Evolutionary conservation across 2,113 vertebrate genomes (phyloP).

Genomic region (Sapayoa aenigma): DNA sequence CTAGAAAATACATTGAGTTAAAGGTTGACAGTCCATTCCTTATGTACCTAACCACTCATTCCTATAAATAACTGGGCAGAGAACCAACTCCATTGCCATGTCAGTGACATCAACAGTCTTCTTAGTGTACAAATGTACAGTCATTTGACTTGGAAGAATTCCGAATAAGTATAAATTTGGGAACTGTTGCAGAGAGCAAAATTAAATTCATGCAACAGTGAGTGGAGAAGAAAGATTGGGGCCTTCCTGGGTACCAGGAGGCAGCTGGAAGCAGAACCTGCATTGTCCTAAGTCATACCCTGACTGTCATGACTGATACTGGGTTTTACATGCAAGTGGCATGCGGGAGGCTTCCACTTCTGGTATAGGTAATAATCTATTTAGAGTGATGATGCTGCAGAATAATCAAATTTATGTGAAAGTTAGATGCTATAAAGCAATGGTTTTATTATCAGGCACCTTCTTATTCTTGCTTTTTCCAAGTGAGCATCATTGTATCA

Average conservation of each 20-base stretch:
- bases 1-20: neutral
- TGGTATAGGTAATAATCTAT: neutral
- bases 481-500: neutral
- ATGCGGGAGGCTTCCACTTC: neutral
- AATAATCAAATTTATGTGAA: neutral
- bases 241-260: neutral
- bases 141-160: neutral
- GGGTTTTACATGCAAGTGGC: neutral
- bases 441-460: neutral
- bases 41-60: neutral
- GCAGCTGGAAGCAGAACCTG: neutral
- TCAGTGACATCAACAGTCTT: neutral
- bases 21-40: neutral
- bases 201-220: neutral
- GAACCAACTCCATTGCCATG: neutral
- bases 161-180: neutral
- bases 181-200: neutral
- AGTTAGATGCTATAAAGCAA: neutral
- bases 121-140: neutral
- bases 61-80: neutral
- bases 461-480: neutral
- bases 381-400: neutral
- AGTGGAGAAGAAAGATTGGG: neutral
- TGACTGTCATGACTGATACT: neutral
- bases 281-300: neutral